Conservation (phyloP, 2,797 vertebrate species). For the Bradypus variegatus region DNA sequence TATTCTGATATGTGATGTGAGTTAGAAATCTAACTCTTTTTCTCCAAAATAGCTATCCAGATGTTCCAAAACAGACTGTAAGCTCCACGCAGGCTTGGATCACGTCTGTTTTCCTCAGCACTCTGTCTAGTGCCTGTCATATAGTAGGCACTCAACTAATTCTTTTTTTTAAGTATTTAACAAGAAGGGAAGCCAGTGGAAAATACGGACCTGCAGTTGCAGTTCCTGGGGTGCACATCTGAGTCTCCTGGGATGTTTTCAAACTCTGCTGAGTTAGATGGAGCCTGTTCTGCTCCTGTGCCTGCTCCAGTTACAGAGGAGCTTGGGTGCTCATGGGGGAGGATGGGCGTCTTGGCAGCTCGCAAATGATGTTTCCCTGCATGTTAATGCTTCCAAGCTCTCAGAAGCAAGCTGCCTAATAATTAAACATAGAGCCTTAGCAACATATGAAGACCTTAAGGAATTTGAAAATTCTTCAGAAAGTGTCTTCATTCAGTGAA, state of each 20-base stretch:
- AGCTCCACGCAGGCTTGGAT: neutral
- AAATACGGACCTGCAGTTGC: neutral
- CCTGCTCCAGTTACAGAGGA: neutral
- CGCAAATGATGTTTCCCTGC: neutral
- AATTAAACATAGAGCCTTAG: neutral
- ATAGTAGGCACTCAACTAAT: neutral
- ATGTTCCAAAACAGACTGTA: neutral
- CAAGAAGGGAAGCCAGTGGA: neutral
- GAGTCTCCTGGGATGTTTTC: neutral
- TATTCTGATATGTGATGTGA: neutral
- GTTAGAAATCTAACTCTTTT: neutral
- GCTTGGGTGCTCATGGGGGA: neutral
- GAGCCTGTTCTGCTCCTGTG: neutral
- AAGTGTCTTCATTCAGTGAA: neutral
- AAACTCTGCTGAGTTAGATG: neutral
- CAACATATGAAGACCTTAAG: neutral
- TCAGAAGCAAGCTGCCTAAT: neutral
- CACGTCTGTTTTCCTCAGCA: neutral
- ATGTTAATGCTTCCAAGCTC: neutral
- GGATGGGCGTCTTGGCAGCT: neutral
- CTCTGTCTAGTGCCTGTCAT: neutral
- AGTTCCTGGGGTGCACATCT: neutral
- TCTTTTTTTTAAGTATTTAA: slow-evolving; percentile 8
- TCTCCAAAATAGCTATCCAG: neutral
- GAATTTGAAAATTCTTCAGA: neutral